Base-by-base conservation (phyloP, 2,888 invertebrate species). In the Conops quadrifasciatus region DNA sequence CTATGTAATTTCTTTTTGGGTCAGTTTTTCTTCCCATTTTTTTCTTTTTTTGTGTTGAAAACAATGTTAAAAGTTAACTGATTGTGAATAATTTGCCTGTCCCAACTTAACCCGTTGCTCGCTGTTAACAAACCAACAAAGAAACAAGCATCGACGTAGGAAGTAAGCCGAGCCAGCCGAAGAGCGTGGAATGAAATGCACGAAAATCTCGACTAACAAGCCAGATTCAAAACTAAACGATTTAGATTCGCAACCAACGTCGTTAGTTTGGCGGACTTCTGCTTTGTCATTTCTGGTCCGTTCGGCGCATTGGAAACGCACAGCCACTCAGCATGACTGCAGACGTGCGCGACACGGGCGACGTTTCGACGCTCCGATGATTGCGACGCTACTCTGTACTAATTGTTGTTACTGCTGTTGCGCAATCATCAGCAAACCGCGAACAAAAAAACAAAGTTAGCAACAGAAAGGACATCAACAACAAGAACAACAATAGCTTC, bases 381-480 rank as follows among this genome's bases (percentile, higher is more conserved):
- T 36, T 36, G 36, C 36, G 36, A 36, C 36, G 62, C 45, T 64
- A 53, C 67, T 56, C 49, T 71, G 45, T 47, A 53, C 43, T 74
- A 72, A 75, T 76, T 78, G 66, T 72, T 70, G 70, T 72, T 71
- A 7, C 9, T 36, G 71, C 63, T 75, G 59, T 67, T 70, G 71
- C 56, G 45, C 36, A 43, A 67, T 26, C 56, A 47, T n/a, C 13
- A 30, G 51, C 36, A 66, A 36, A 62, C 24, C 24, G 19, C 21
- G 2, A 62, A 15, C 45, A 62, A 24, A 45, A n/a, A 62, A 45
- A 62, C 30, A 43, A 62, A 62, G 62, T 45, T 36, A 36, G 9
- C 4, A 36, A 36, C 36, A 36, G 36, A 36, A 36, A 36, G 36
- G 36, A 4, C 36, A 56, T 13, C 56, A 21, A 56, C 16, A 56